Base-by-base conservation (phyloP, 2,113 vertebrate species). In the Rhipidura dahli region DNA sequence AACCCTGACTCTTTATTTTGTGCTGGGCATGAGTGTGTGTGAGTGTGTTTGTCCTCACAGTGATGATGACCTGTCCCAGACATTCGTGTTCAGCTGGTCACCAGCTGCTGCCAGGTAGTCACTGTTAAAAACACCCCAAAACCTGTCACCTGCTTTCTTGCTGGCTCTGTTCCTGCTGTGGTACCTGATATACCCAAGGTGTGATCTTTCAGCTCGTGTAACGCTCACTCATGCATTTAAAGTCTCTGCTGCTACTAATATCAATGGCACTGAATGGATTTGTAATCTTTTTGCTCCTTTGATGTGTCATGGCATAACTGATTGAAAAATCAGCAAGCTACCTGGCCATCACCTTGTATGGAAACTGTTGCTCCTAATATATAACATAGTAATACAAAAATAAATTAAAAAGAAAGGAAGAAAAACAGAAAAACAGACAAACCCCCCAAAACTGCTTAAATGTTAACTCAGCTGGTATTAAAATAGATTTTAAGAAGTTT, bases 401-500 rank as follows among this genome's bases (percentile, higher is more conserved):
- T 14, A 65, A 84, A 44, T 63, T 44, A 11, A 53, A 65, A 83
- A 61, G 8, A 61, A 83, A 65, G 23, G n/a, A 79, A 79, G 12
- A 35, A 76, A 89, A 92, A 11, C 3, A 66, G 35, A 75, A 75
- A 47, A 10, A 9, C 7, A 81, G 51, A n/a, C n/a, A n/a, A n/a
- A n/a, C n/a, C n/a, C n/a, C n/a, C n/a, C n/a, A 61, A 28, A 87
- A 73, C 12, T 56, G 20, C 18, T 93, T 68, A 47, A 89, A 89
- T 14, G 23, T 88, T 78, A 75, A 69, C 61, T 73, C 17, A 28
- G 72, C 33, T 57, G 77, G 35, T 56, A 88, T 90, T 85, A 93
- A 88, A 81, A 51, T 57, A 82, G 60, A 91, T 93, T 96, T 93
- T 51, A 84, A 79, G n/a, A 60, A 17, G 22, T 64, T 94, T 54